Percentiles rank a stretch among this genome's conserved stretches.
These are phyloP conservation scores for Circaetus gallicus DNA, from an alignment of 2,113 vertebrate species.

Conservation along the genomic window DNA sequence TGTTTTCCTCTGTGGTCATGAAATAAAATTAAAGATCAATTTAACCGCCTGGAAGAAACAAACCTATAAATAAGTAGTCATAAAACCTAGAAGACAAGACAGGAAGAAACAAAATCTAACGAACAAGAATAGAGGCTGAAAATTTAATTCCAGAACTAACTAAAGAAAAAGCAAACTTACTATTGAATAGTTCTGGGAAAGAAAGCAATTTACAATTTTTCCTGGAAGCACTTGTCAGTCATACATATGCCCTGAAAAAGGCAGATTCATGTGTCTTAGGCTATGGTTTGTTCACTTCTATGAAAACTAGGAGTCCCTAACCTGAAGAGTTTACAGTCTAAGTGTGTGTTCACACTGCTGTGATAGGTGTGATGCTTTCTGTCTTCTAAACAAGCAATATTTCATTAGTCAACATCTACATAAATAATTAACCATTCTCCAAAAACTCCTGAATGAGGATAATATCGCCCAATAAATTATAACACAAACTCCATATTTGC, in stretches of 20 bases:
- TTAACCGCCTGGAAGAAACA: slow-evolving; percentile 52
- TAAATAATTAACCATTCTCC: background rate
- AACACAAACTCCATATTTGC: background rate
- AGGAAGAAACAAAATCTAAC: slow-evolving; percentile 48
- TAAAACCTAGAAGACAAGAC: slow-evolving; percentile 45
- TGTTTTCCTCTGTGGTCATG: slow-evolving; percentile 41
- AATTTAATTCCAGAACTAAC: slow-evolving; percentile 12
- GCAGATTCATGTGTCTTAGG: background rate
- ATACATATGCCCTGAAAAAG: background rate
- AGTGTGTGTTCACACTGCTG: background rate
- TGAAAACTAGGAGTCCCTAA: background rate
- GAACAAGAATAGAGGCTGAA: background rate
- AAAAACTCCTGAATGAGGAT: background rate
- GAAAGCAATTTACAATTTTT: background rate
- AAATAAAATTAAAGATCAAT: slow-evolving; percentile 66
- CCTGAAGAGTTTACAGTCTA: background rate
- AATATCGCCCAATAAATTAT: background rate
- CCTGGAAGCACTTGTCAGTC: background rate
- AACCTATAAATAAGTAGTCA: slow-evolving; percentile 54
- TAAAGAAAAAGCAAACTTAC: background rate
- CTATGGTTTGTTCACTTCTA: background rate
- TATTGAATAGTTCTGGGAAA: background rate
- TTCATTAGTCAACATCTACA: background rate
- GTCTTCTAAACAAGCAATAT: background rate
- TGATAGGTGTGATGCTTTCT: background rate